A percentile compares a stretch with the other conserved stretches of the same genome.
These are phyloP conservation scores for Heliconius ethilla DNA, from an alignment of 2,888 invertebrate species.

Conservation along the genomic window DNA sequence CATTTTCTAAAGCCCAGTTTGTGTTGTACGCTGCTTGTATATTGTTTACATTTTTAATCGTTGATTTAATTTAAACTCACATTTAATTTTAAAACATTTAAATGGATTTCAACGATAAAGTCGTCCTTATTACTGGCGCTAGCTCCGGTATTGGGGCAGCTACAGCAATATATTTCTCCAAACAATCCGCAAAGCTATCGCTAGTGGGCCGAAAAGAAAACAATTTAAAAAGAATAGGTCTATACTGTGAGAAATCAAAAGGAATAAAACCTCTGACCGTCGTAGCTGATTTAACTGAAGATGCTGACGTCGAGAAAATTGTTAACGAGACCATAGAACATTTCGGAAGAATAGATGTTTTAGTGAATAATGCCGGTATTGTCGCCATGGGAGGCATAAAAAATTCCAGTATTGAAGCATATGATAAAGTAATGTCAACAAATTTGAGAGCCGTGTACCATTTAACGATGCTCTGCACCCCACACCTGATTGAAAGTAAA, in stretches of 20 bases:
- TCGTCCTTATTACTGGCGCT: slow-evolving; percentile 85
- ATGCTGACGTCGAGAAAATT: slow-evolving; percentile 84
- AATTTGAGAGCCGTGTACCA: slow-evolving; percentile 92
- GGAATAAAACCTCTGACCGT: slow-evolving; percentile 80
- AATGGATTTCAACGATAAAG: slow-evolving; percentile 84
- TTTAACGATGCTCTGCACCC: slow-evolving; percentile 91
- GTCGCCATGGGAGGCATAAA: slow-evolving; percentile 90
- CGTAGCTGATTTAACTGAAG: slow-evolving; percentile 85
- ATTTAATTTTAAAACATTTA: neutral
- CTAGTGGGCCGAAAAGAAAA: slow-evolving; percentile 81
- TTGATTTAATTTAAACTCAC: neutral
- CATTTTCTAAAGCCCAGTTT: neutral
- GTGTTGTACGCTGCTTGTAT: neutral
- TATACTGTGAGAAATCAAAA: slow-evolving; percentile 82
- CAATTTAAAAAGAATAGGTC: slow-evolving; percentile 64
- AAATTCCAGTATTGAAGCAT: slow-evolving; percentile 89
- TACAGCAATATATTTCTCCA: slow-evolving; percentile 85
- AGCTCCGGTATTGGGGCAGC: slow-evolving; percentile 89
- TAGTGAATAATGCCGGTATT: slow-evolving; percentile 94
- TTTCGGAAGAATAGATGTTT: slow-evolving; percentile 87
- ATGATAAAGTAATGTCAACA: slow-evolving; percentile 91
- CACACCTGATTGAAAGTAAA: slow-evolving; percentile 89
- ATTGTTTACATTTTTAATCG: neutral
- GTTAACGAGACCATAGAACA: slow-evolving; percentile 86
- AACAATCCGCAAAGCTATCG: slow-evolving; percentile 83